Base-by-base conservation (phyloP, 1,140 invertebrate species). In the Pseudobourletiella spinata region DNA sequence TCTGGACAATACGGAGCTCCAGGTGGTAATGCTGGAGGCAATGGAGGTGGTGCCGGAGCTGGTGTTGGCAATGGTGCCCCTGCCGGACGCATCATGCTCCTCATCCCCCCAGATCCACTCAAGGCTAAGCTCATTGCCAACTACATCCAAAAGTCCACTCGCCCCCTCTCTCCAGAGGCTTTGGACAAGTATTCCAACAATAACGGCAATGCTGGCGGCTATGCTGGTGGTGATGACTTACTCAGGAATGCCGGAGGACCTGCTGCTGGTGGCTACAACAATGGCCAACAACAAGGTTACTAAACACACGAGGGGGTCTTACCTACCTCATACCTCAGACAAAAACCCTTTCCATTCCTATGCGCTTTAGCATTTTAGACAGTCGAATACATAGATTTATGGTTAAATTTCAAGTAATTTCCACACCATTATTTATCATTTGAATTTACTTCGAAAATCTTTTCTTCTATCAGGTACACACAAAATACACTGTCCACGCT, bases 21-120 rank as follows among this genome's bases (percentile, higher is more conserved):
- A 52, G 50, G 50, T n/a, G 43, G 18, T 6, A 20, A 4, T 52
- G 22, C 22, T 26, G 50, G 50, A 6, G 26, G 26, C 30, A 25
- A 35, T 32, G 29, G 11, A 32, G 32, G 16, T 35, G 11, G 11
- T 6, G 52, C 28, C 18, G 20, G 20, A 20, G 48, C 20, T 25
- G 20, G 48, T 18, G 48, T 8, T 25, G 48, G 48, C 25, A 51
- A 51, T 26, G 8, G 8, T 4, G 8, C 6, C 18, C 25, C 25
- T 26, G 3, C 18, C 25, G 48, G 48, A 8, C 11, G 22, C 14
- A 48, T 48, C 44, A 11, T 6, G 6, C 44, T 48, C 44, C 44
- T 48, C 44, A 48, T 48, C 44, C 44, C 44, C 6, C 44, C 44
- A 11, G 44, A 48, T 18, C 44, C 44, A 48, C 44, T 48, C 44